Evolutionary conservation across 2,888 invertebrate species (phyloP).

Genomic region (Chloroclysta siterata): DNA sequence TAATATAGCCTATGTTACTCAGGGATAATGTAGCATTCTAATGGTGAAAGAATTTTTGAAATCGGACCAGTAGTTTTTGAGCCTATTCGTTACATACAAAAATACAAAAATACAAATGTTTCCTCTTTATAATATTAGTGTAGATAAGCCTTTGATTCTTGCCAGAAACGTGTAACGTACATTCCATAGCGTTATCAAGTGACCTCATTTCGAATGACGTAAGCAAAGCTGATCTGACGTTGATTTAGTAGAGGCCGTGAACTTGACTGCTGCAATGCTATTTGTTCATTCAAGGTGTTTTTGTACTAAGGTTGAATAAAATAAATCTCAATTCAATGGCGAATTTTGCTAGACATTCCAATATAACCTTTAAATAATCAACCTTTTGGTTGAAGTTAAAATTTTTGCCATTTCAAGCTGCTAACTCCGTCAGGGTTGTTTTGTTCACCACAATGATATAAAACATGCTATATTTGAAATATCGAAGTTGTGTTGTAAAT

Average conservation of each 20-base stretch:
- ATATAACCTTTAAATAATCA: neutral
- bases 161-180: slow-evolving; percentile 3
- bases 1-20: no score
- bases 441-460: no score
- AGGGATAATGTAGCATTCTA: no score
- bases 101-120: no score
- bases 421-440: no score
- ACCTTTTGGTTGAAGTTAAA: neutral
- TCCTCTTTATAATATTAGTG: no score
- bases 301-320: neutral
- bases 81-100: no score
- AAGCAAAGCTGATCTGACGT: slow-evolving; percentile 36
- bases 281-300: slow-evolving; percentile 36
- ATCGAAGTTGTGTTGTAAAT: no score
- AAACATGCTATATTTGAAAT: no score
- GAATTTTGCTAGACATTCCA: neutral
- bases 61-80: no score
- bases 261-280: slow-evolving; percentile 50
- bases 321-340: neutral
- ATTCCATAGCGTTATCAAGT: slow-evolving; percentile 25
- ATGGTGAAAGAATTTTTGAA: no score
- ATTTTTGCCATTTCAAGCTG: neutral
- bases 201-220: slow-evolving; percentile 44
- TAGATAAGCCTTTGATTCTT: no score
- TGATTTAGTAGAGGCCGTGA: slow-evolving; percentile 45